phyloP scores from a whole-genome alignment of 1,140 invertebrate species.

The Formica selysi region DNA sequence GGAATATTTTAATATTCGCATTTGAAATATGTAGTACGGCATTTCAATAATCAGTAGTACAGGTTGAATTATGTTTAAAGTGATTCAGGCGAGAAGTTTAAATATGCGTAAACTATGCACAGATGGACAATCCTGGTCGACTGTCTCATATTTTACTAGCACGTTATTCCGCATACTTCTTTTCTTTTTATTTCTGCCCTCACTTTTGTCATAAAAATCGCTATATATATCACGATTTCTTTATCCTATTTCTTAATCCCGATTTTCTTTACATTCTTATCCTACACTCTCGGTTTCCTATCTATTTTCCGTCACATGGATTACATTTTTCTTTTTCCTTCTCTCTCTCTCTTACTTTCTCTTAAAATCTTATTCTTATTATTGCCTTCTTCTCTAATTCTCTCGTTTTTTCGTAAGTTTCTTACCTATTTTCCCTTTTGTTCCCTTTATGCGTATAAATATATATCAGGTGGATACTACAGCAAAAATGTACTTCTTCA shows the following conservation, averaged over 20 bases:
- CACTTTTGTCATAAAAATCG: not conserved
- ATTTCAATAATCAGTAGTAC: conserved; percentile 15
- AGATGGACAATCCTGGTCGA: conserved; percentile 22
- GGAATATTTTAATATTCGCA: conserved; percentile 8
- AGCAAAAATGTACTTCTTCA: conserved; percentile 20
- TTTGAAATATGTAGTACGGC: not conserved
- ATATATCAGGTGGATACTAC: conserved; percentile 34
- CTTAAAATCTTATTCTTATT: conserved; percentile 12
- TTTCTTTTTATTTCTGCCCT: conserved; percentile 19
- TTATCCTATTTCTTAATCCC: conserved; percentile 52
- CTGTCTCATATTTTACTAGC: conserved; percentile 37
- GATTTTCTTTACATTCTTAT: conserved; percentile 36
- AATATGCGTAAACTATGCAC: conserved; percentile 18
- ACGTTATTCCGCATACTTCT: conserved; percentile 11
- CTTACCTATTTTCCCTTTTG: not conserved
- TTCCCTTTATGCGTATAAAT: conserved; percentile 39
- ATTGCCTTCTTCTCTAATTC: conserved; percentile 27
- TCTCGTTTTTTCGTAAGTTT: conserved; percentile 44
- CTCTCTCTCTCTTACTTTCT: conserved; percentile 12
- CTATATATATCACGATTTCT: conserved; percentile 18
- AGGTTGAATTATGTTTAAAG: not conserved
- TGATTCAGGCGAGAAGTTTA: conserved; percentile 16
- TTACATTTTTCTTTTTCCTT: conserved; percentile 26
- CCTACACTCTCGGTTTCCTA: conserved; percentile 10
- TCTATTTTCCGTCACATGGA: conserved; percentile 4